phyloP scores from a whole-genome alignment of 2,113 vertebrate species.

The Vombatus ursinus region DNA sequence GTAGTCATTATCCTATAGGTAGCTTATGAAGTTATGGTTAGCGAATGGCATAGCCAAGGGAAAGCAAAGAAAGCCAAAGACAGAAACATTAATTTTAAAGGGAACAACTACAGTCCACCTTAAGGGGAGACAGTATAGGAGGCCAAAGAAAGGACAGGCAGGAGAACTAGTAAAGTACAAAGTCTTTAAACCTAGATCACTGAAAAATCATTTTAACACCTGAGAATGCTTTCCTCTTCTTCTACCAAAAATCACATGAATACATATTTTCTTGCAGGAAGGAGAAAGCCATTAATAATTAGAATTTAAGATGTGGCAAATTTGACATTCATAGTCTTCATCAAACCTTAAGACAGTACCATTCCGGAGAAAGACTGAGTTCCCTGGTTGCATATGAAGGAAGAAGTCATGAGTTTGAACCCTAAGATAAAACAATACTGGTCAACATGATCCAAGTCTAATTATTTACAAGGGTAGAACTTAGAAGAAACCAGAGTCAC shows the following conservation, averaged over 20 bases:
- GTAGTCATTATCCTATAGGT: not conserved
- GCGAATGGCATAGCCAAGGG: not conserved
- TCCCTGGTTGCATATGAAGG: not conserved
- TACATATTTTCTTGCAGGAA: conserved; percentile 14
- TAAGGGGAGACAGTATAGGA: not conserved
- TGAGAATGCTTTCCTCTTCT: not conserved
- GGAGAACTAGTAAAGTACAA: not conserved
- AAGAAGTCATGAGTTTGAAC: conserved; percentile 20
- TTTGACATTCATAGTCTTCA: not conserved
- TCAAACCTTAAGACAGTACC: not conserved
- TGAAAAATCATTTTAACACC: not conserved
- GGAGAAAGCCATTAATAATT: conserved; percentile 47
- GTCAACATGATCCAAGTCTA: conserved; percentile 16
- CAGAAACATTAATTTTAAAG: not conserved
- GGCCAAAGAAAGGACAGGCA: not conserved
- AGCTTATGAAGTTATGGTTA: not conserved
- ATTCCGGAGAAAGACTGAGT: not conserved
- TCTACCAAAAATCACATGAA: not conserved
- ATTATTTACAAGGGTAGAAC: conserved; percentile 33
- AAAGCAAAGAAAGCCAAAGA: not conserved
- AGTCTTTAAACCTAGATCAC: not conserved
- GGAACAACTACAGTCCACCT: not conserved
- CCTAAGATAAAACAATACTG: conserved; percentile 47
- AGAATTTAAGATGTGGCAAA: conserved; percentile 2
- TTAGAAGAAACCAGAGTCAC: conserved; percentile 30